phyloP scores from a whole-genome alignment of 1,140 invertebrate species.

The Acyrthosiphon pisum region DNA sequence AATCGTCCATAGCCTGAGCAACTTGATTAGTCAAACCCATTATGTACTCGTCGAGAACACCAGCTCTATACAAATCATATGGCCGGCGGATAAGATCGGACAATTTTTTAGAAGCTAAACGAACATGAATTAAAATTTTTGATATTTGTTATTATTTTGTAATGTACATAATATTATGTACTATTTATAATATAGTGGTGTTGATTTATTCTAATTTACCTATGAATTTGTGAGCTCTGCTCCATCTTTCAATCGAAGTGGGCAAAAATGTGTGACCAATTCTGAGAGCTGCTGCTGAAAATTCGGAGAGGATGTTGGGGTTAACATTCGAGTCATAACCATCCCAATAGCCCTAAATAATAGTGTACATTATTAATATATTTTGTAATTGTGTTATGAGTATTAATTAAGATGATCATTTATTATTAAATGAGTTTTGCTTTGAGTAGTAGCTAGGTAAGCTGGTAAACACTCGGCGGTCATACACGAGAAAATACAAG shows the following conservation, averaged over 20 bases:
- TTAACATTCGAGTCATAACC: conserved; percentile 76
- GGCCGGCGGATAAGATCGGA: conserved; percentile 87
- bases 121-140: background rate
- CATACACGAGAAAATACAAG: too few species aligned
- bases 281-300: conserved; percentile 82
- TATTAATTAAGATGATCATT: too few species aligned
- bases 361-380: background rate
- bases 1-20: conserved; percentile 93
- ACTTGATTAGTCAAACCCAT: conserved; percentile 95
- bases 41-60: conserved; percentile 88
- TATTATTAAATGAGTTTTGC: too few species aligned
- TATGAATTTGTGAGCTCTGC: conserved; percentile 89
- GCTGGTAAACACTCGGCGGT: too few species aligned
- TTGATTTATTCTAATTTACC: conserved; percentile 66
- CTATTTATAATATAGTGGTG: background rate
- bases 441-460: too few species aligned
- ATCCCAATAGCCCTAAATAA: conserved; percentile 81
- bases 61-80: conserved; percentile 88
- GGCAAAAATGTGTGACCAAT: conserved; percentile 85
- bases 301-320: conserved; percentile 72
- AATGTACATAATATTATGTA: background rate
- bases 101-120: conserved; percentile 83
- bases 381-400: too few species aligned
- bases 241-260: conserved; percentile 68
- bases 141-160: background rate